Evolutionary conservation across 2,888 invertebrate genomes (phyloP).

Genomic region (Caenorhabditis uteleia): DNA sequence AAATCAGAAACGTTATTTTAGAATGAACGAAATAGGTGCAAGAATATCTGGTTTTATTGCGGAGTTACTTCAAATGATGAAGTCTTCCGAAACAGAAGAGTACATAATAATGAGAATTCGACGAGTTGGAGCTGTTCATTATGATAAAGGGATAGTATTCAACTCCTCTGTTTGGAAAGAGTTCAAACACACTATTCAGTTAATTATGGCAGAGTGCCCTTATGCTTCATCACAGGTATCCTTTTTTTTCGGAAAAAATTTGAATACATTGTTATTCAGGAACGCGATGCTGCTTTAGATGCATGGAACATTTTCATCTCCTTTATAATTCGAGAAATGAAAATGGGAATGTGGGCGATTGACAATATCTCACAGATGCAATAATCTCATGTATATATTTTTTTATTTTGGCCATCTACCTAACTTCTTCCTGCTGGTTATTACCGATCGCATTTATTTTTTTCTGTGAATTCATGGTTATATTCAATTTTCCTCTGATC

Average conservation of each 20-base stretch:
- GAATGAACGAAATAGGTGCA: slow-evolving; percentile 56
- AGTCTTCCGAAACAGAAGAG: slow-evolving; percentile 51
- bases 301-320: slow-evolving; percentile 66
- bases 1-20: slow-evolving; percentile 1
- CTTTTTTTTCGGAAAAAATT: background rate
- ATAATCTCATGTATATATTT: slow-evolving; percentile 4
- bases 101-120: slow-evolving; percentile 55
- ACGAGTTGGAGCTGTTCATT: slow-evolving; percentile 59
- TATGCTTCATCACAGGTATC: slow-evolving; percentile 27
- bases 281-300: slow-evolving; percentile 56
- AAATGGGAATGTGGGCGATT: slow-evolving; percentile 61
- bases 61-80: slow-evolving; percentile 56
- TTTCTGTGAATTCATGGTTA: too few species aligned
- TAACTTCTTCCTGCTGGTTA: too few species aligned
- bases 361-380: slow-evolving; percentile 39
- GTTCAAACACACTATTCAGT: slow-evolving; percentile 55
- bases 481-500: too few species aligned
- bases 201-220: slow-evolving; percentile 42
- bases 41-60: slow-evolving; percentile 58
- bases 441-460: too few species aligned
- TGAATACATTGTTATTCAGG: slow-evolving; percentile 39
- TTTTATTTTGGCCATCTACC: background rate
- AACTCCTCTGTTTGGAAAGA: slow-evolving; percentile 60
- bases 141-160: slow-evolving; percentile 56
- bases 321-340: slow-evolving; percentile 66